Percentiles rank a stretch among this genome's conserved stretches.
These are phyloP conservation scores for Crotalus helleri DNA, from an alignment of 2,113 vertebrate genomes.

Conservation along the genomic window DNA sequence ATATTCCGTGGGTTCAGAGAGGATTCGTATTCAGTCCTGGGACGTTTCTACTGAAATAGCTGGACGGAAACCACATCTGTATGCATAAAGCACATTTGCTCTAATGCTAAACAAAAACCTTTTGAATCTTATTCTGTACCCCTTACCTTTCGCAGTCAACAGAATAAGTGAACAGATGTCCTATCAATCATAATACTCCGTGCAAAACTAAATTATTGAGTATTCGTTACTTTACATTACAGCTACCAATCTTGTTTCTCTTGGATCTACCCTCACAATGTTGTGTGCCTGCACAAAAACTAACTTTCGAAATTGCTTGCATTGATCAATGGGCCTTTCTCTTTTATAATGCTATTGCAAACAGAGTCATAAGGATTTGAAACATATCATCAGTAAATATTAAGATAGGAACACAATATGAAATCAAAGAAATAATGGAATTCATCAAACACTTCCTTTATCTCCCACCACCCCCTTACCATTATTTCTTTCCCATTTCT, in stretches of 20 bases:
- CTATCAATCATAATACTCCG: not conserved
- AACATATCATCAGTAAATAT: fast-evolving
- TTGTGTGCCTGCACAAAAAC: not conserved
- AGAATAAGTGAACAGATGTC: not conserved
- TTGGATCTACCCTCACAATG: not conserved
- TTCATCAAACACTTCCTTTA: not conserved
- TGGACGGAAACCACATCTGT: not conserved
- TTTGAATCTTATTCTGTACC: not conserved
- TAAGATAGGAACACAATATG: conserved; percentile 10
- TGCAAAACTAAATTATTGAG: not conserved
- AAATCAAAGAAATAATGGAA: not conserved
- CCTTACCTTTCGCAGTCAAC: not conserved
- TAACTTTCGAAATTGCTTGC: not conserved
- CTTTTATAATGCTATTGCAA: not conserved
- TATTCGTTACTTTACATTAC: not conserved
- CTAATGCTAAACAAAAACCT: not conserved
- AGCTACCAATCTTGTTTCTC: not conserved
- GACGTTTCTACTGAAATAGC: not conserved
- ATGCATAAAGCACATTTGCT: not conserved
- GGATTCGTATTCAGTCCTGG: not conserved
- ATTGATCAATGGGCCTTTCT: not conserved
- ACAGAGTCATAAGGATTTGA: fast-evolving
- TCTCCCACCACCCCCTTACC: conserved; percentile 19
- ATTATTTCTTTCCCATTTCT: conserved; percentile 49
- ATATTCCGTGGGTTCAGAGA: not conserved